A percentile compares a stretch with the other conserved stretches of the same genome.
Evolutionary conservation across 2,797 vertebrate species (phyloP).

Genomic region (Bovichtus variegatus): DNA sequence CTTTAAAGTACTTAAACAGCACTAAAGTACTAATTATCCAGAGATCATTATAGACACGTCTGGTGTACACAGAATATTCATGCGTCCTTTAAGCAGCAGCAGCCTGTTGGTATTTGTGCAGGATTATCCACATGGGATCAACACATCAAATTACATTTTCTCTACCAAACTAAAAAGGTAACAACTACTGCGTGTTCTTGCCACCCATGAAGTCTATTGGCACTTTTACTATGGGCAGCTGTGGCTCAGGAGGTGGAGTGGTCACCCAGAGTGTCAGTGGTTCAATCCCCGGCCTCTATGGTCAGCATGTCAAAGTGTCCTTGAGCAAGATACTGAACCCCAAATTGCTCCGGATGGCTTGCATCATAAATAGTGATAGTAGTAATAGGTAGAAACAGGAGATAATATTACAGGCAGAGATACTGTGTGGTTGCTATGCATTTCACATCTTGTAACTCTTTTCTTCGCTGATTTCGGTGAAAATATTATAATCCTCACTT

Average conservation of each 20-base stretch:
- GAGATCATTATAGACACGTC: neutral
- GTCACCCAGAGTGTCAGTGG: too few relatives aligned
- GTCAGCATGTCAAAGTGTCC: too few relatives aligned
- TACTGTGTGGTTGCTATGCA: neutral
- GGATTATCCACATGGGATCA: neutral
- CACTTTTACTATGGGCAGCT: too few relatives aligned
- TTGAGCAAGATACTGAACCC: too few relatives aligned
- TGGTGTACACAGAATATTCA: neutral
- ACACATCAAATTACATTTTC: neutral
- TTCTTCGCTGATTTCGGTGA: too few relatives aligned
- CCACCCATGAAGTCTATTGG: too few relatives aligned
- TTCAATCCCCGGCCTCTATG: too few relatives aligned
- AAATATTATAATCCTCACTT: too few relatives aligned
- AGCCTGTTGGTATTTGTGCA: neutral
- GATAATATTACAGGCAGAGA: neutral
- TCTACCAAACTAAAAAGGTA: neutral
- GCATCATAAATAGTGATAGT: rapidly evolving
- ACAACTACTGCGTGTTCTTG: neutral
- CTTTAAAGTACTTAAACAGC: neutral
- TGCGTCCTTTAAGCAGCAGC: neutral
- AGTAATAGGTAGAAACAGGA: neutral
- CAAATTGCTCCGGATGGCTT: too few relatives aligned
- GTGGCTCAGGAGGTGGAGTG: too few relatives aligned
- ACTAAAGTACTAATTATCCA: neutral
- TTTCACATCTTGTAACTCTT: too few relatives aligned